A percentile compares a stretch with the other conserved stretches of the same genome.
phyloP scores from a whole-genome alignment of 2,888 invertebrate genomes.

The Tetramorium bicarinatum region DNA sequence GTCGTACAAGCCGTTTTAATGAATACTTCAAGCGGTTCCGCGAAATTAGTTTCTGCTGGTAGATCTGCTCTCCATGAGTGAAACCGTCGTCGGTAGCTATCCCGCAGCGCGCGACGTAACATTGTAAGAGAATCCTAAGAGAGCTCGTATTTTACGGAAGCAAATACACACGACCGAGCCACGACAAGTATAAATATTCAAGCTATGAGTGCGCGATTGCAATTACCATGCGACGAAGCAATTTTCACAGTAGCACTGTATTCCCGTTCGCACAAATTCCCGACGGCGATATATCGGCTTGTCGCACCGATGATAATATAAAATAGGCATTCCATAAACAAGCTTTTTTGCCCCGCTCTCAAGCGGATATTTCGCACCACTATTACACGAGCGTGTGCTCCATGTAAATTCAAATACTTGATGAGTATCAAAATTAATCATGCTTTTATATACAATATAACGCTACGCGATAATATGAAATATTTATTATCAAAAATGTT shows the following conservation, averaged over 20 bases:
- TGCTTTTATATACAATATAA: not conserved
- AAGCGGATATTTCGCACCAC: not conserved
- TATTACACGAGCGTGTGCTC: too few species aligned
- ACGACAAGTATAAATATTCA: constrained; percentile 50
- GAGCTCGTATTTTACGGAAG: constrained; percentile 45
- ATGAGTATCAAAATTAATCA: constrained; percentile 13
- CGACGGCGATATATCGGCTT: constrained; percentile 41
- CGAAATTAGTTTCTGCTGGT: constrained; percentile 48
- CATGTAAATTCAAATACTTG: not conserved
- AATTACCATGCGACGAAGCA: constrained; percentile 55
- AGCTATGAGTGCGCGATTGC: constrained; percentile 32
- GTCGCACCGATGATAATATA: constrained; percentile 61
- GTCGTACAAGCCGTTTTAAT: constrained; percentile 48
- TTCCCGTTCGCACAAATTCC: constrained; percentile 26
- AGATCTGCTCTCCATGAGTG: constrained; percentile 40
- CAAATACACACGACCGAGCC: constrained; percentile 29
- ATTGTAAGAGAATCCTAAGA: constrained; percentile 53
- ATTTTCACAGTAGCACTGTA: constrained; percentile 59
- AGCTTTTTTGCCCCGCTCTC: constrained; percentile 13
- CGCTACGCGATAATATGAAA: not conserved
- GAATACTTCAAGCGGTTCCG: constrained; percentile 54
- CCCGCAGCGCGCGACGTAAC: constrained; percentile 40
- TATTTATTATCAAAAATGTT: not conserved
- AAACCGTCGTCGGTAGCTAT: constrained; percentile 34
- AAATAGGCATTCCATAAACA: constrained; percentile 44